Evolutionary conservation across 1,140 invertebrate species (phyloP), one percentile per base, ranked within the genome.

Genomic region (Anadara kagoshimensis): DNA sequence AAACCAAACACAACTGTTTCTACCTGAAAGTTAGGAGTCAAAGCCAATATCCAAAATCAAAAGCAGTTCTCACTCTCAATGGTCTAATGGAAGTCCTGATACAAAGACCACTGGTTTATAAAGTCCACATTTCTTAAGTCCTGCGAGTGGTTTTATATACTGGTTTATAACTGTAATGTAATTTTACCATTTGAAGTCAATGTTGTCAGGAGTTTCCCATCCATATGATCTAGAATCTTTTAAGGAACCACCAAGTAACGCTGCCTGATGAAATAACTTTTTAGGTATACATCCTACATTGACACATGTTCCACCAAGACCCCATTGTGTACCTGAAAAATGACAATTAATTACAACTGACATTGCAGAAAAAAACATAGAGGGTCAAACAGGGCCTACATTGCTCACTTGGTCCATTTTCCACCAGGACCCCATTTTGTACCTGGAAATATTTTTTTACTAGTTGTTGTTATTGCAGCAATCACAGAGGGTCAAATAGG

Each of bases 231-330:
- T 63, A 16, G 74, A 58, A 64, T 79, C 73, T 24, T 57, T 91
- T 57, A 96, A 90, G 75, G 93, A 91, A 88, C 97, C 94, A 74
- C 96, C 96, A 1, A 83, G 89, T 8, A 97, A 86, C 2, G 96
- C 93, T 49, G 96, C 95, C 88, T 97, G 95, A 86, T 98, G 97
- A 95, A 98, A 97, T 49, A 98, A 88, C 87, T 98, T 98, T 87
- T 98, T 98, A 1, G 97, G 97, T 87, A 98, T 98, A 87, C 97
- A 98, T 44, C 97, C 97, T 14, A 98, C 97, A 91, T 98, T 98
- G 5, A 98, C 96, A 90, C 97, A 98, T 2, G 97, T 98, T 62
- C 97, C 97, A 76, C 97, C 96, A 3, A 98, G 90, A 36, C 96
- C 96, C 82, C 74, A 76, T 59, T 72, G 57, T 11, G 73, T 79